Evolutionary conservation across 2,888 invertebrate genomes (phyloP).

Genomic region (Pristionchus japonicus): DNA sequence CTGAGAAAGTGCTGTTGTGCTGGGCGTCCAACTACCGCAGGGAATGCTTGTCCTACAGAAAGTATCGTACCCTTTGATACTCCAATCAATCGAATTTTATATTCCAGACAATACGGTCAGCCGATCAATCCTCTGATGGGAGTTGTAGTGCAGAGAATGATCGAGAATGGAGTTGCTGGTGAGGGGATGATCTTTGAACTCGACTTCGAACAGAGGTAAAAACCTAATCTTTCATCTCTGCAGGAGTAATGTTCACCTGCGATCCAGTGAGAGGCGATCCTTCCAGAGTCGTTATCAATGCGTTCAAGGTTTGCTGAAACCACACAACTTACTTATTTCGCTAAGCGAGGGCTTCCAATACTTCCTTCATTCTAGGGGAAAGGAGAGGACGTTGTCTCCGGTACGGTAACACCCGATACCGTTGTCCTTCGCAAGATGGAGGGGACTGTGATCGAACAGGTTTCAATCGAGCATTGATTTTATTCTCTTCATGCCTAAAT

Average conservation of each 20-base stretch:
- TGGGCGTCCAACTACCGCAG: constrained; percentile 88
- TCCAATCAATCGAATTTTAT: not conserved
- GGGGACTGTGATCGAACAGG: constrained; percentile 41
- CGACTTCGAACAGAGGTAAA: not conserved
- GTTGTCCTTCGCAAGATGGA: constrained; percentile 79
- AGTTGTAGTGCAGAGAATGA: constrained; percentile 87
- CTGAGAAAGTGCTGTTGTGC: constrained; percentile 81
- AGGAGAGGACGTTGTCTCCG: constrained; percentile 89
- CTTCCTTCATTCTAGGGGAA: constrained; percentile 80
- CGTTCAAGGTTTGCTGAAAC: constrained; percentile 79
- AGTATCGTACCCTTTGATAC: constrained; percentile 77
- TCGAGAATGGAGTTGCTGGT: constrained; percentile 80
- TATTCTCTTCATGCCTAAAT: not conserved
- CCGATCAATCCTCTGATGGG: constrained; percentile 83
- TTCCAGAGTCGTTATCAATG: constrained; percentile 82
- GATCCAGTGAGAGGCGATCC: constrained; percentile 85
- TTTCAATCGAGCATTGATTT: not conserved
- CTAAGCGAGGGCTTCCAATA: not conserved
- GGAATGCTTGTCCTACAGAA: constrained; percentile 85
- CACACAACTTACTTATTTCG: no score
- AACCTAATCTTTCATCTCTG: constrained; percentile 45
- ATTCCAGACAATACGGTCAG: constrained; percentile 83
- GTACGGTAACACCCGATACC: constrained; percentile 85
- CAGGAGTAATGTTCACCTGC: constrained; percentile 87
- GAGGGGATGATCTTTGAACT: not conserved